These are phyloP conservation scores for Junonia oenone DNA, from an alignment of 2,888 invertebrate species.

Conservation along the genomic window DNA sequence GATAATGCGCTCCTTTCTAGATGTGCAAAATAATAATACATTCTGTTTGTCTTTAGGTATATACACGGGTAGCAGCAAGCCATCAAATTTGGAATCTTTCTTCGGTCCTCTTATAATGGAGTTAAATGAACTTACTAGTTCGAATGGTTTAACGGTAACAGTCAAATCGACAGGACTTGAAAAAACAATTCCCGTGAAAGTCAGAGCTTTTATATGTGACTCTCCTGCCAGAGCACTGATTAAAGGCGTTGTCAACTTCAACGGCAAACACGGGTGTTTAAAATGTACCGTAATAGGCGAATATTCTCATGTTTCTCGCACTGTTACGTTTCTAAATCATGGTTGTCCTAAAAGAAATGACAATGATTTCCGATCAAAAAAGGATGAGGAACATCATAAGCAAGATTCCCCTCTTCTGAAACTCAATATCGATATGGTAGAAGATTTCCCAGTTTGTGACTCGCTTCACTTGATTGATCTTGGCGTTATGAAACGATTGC, in stretches of 20 bases:
- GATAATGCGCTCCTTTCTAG: too few relatives aligned
- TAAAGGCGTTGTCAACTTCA: slow-evolving; percentile 25
- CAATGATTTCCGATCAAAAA: slow-evolving; percentile 22
- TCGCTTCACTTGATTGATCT: slow-evolving; percentile 29
- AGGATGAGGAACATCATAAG: slow-evolving; percentile 25
- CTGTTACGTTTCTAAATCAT: slow-evolving; percentile 17
- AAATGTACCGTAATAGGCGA: slow-evolving; percentile 31
- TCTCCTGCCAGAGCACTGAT: slow-evolving; percentile 27
- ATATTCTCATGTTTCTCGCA: slow-evolving; percentile 31
- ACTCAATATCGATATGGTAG: slow-evolving; percentile 1
- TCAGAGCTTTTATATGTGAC: slow-evolving; percentile 9
- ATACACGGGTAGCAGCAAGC: too few relatives aligned
- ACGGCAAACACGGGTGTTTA: slow-evolving; percentile 26
- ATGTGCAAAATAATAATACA: too few relatives aligned
- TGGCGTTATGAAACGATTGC: slow-evolving; percentile 31
- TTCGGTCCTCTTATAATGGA: slow-evolving; percentile 16
- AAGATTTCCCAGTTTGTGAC: slow-evolving; percentile 19
- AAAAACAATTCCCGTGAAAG: slow-evolving; percentile 15
- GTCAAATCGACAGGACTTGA: too few relatives aligned
- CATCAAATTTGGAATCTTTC: slow-evolving; percentile 9
- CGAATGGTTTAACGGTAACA: too few relatives aligned
- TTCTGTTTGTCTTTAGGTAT: too few relatives aligned
- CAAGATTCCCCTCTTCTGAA: slow-evolving; percentile 8
- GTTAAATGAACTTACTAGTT: slow-evolving; percentile 10
- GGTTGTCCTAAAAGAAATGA: slow-evolving; percentile 20